Conservation (phyloP, 2,113 vertebrate species). For the Marcusenius ussheri region DNA sequence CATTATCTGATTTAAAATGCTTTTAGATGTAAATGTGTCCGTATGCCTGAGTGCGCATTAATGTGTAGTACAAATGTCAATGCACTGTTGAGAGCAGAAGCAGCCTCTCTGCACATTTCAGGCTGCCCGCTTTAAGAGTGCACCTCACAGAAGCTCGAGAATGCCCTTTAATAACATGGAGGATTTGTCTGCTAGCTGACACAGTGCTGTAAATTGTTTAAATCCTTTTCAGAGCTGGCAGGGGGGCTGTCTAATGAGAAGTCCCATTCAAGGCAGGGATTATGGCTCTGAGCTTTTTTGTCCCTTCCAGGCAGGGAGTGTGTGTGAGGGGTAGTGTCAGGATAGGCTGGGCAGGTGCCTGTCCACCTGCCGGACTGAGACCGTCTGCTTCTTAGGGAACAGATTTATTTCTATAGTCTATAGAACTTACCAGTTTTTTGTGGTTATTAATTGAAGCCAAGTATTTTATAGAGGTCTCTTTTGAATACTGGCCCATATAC, state of each 20-base stretch:
- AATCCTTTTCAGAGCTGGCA: not conserved
- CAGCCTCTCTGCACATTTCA: not conserved
- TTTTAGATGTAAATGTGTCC: not conserved
- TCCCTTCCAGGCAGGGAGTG: not conserved
- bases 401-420: not conserved
- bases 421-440: not conserved
- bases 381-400: not conserved
- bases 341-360: not conserved
- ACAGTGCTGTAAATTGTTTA: not conserved
- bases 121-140: not conserved
- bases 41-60: not conserved
- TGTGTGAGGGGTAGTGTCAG: not conserved
- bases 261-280: not conserved
- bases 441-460: not conserved
- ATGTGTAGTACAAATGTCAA: not conserved
- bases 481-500: not conserved
- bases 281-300: not conserved
- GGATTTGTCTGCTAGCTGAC: not conserved
- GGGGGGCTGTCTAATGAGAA: not conserved
- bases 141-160: not conserved
- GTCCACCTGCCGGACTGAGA: not conserved
- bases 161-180: not conserved
- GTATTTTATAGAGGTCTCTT: not conserved
- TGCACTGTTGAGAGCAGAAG: not conserved
- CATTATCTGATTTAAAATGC: not conserved